Percentiles rank a stretch among this genome's conserved stretches.
Conservation (phyloP, 2,888 invertebrate genomes). For the Papilio protenor region DNA sequence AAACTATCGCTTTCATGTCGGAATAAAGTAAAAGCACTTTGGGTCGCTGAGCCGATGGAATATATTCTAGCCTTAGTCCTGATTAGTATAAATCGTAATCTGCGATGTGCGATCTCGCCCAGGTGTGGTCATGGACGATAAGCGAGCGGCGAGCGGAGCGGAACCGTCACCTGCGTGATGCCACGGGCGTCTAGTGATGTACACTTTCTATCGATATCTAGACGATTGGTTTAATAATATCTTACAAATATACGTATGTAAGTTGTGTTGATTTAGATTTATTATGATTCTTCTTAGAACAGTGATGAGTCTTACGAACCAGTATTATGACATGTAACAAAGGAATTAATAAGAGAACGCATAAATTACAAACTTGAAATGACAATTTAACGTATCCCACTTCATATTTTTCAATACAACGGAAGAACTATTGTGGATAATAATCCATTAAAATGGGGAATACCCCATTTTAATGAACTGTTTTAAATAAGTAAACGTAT, state of each 20-base stretch:
- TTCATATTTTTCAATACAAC: not conserved
- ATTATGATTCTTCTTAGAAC: too few species aligned
- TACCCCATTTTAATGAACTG: not conserved
- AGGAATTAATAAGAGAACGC: too few species aligned
- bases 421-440: not conserved
- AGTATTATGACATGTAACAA: too few species aligned
- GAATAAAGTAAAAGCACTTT: too few species aligned
- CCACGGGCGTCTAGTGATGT: constrained; percentile 61
- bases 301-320: too few species aligned
- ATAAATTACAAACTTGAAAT: too few species aligned
- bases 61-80: constrained; percentile 34
- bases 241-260: not conserved
- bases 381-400: too few species aligned
- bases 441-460: too few species aligned
- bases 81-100: constrained; percentile 63
- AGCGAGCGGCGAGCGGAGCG: constrained; percentile 67
- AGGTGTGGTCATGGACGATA: constrained; percentile 67
- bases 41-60: not conserved
- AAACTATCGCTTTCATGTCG: too few species aligned
- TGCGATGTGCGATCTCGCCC: constrained; percentile 64
- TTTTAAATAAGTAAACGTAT: not conserved
- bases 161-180: constrained; percentile 75
- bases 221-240: not conserved
- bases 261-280: too few species aligned
- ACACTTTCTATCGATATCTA: constrained; percentile 46